phyloP scores from a whole-genome alignment of 2,797 vertebrate genomes.

The Rachycentron canadum region DNA sequence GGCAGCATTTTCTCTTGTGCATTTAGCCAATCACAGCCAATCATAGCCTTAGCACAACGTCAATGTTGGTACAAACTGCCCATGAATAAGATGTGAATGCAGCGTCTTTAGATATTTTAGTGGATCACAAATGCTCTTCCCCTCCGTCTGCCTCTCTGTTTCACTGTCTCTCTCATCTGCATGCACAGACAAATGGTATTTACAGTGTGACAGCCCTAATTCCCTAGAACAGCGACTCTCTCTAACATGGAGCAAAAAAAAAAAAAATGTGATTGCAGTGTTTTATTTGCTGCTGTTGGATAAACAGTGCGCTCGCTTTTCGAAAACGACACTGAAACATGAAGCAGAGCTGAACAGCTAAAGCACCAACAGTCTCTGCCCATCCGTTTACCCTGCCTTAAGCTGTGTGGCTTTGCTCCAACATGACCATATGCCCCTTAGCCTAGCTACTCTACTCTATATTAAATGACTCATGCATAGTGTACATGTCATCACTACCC shows the following conservation, averaged over 20 bases:
- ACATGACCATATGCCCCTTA: constrained; percentile 80
- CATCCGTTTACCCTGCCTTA: constrained; percentile 72
- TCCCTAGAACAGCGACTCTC: constrained; percentile 50
- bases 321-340: constrained; percentile 59
- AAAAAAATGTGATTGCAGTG: constrained; percentile 46
- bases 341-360: constrained; percentile 53
- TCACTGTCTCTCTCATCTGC: constrained; percentile 30
- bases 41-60: constrained; percentile 61
- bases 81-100: constrained; percentile 58
- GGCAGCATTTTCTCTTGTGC: constrained; percentile 66
- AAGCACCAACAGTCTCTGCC: constrained; percentile 69
- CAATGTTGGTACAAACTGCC: constrained; percentile 68
- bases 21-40: constrained; percentile 67
- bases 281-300: constrained; percentile 64
- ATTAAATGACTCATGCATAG: constrained; percentile 69
- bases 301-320: constrained; percentile 60
- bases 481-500: constrained; percentile 57
- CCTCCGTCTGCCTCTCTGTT: constrained; percentile 34
- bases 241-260: constrained; percentile 26
- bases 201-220: constrained; percentile 52
- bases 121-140: constrained; percentile 34
- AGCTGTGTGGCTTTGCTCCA: constrained; percentile 78
- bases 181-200: constrained; percentile 60
- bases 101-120: constrained; percentile 57
- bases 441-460: constrained; percentile 64